A percentile compares a stretch with the other conserved stretches of the same genome.
These are phyloP conservation scores for Drosophila crucigera DNA, from an alignment of 2,888 invertebrate genomes.

Conservation along the genomic window DNA sequence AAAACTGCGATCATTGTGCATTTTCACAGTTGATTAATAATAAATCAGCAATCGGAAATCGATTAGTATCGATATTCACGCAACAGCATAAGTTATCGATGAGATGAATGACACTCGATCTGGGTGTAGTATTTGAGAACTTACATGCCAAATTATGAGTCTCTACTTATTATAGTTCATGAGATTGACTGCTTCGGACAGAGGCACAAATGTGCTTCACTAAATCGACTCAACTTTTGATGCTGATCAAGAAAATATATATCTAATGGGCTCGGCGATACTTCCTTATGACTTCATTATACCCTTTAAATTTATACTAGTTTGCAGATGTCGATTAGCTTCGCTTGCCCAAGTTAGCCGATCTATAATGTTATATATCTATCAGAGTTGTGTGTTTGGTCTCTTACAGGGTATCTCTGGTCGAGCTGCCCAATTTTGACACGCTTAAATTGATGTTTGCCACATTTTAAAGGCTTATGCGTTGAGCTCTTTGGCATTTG, in stretches of 20 bases:
- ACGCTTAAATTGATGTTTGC: slow-evolving; percentile 33
- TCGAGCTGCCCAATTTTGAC: neutral
- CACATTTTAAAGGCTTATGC: slow-evolving; percentile 38
- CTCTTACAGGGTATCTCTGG: neutral
- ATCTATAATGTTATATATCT: neutral
- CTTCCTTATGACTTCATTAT: neutral
- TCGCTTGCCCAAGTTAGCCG: neutral
- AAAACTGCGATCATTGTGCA: neutral
- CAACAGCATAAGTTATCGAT: neutral
- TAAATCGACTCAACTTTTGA: neutral
- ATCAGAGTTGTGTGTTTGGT: accelerated
- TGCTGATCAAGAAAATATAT: neutral
- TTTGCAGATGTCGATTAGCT: neutral
- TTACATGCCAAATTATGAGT: neutral
- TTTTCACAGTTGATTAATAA: neutral
- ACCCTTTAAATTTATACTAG: neutral
- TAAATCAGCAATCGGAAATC: neutral
- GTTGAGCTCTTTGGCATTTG: slow-evolving; percentile 10
- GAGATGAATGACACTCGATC: neutral
- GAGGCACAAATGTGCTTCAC: neutral
- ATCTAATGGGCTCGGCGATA: neutral
- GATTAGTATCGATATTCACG: neutral
- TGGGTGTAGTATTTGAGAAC: neutral
- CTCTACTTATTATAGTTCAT: neutral
- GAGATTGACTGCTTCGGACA: neutral